Conservation (phyloP, 2,113 vertebrate species). For the Neodon shergylaensis region DNA sequence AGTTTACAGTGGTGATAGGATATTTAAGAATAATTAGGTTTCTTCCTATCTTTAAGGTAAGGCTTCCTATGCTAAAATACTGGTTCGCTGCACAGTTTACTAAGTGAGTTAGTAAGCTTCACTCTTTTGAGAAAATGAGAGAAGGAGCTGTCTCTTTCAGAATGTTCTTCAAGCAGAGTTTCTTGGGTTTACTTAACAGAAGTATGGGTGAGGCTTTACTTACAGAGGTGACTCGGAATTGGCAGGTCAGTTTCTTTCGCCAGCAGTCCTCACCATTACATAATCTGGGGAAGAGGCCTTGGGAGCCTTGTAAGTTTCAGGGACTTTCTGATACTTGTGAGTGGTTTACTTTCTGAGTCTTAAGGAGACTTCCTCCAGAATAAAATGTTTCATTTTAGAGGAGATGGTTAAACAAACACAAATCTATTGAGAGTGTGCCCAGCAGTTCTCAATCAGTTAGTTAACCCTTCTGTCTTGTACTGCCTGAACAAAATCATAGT, state of each 20-base stretch:
- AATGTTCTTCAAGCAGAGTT: background rate
- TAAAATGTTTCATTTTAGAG: background rate
- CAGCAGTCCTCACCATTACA: background rate
- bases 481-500: background rate
- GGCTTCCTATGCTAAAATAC: background rate
- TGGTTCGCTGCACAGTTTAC: background rate
- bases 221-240: background rate
- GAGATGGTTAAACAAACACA: background rate
- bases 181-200: background rate
- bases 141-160: background rate
- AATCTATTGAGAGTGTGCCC: background rate
- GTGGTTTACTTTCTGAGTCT: background rate
- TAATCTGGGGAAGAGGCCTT: background rate
- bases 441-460: background rate
- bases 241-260: background rate
- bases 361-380: background rate
- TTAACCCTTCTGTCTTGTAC: background rate
- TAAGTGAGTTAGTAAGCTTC: background rate
- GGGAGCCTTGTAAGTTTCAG: background rate
- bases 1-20: slow-evolving; percentile 56
- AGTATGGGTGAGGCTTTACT: background rate
- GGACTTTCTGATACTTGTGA: background rate
- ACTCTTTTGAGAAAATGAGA: background rate
- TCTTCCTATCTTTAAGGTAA: slow-evolving; percentile 77
- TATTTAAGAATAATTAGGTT: slow-evolving; percentile 73